phyloP scores from a whole-genome alignment of 2,113 vertebrate genomes.

The Pycnonotus jocosus region DNA sequence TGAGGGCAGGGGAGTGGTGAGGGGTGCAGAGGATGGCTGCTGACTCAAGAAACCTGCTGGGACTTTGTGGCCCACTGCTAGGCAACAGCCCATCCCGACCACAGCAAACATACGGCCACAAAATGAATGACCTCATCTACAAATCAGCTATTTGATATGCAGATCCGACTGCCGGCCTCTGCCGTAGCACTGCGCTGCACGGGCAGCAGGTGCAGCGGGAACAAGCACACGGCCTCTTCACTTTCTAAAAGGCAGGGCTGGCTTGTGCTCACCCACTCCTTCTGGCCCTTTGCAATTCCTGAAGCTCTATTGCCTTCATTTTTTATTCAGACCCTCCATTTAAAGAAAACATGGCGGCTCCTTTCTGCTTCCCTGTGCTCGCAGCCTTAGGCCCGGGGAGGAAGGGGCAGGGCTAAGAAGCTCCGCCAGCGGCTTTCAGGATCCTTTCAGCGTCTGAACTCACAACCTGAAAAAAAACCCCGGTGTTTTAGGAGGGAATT shows the following conservation, averaged over 20 bases:
- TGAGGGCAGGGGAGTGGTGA: conserved; percentile 13
- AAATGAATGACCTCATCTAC: conserved; percentile 76
- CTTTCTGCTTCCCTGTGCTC: background rate
- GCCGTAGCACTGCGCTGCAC: conserved; percentile 44
- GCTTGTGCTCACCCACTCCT: background rate
- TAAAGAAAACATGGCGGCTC: conserved; percentile 20
- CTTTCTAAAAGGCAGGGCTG: conserved; percentile 49
- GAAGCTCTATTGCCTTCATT: conserved; percentile 58
- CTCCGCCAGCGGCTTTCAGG: background rate
- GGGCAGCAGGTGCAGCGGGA: conserved; percentile 75
- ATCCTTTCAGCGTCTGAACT: background rate
- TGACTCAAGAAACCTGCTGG: conserved; percentile 72
- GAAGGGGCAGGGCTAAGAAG: background rate
- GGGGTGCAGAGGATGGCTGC: conserved; percentile 51
- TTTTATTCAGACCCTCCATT: conserved; percentile 55
- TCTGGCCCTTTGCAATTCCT: conserved; percentile 54
- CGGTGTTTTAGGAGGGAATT: background rate
- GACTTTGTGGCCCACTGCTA: conserved; percentile 73
- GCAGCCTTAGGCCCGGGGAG: background rate
- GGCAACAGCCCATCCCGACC: conserved; percentile 71
- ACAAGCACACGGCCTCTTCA: conserved; percentile 48
- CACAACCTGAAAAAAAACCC: background rate
- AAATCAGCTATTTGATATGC: conserved; percentile 81
- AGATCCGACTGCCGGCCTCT: conserved; percentile 67
- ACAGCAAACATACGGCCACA: conserved; percentile 65